Evolutionary conservation across 2,888 invertebrate species (phyloP).

Genomic region (Crioceris asparagi): DNA sequence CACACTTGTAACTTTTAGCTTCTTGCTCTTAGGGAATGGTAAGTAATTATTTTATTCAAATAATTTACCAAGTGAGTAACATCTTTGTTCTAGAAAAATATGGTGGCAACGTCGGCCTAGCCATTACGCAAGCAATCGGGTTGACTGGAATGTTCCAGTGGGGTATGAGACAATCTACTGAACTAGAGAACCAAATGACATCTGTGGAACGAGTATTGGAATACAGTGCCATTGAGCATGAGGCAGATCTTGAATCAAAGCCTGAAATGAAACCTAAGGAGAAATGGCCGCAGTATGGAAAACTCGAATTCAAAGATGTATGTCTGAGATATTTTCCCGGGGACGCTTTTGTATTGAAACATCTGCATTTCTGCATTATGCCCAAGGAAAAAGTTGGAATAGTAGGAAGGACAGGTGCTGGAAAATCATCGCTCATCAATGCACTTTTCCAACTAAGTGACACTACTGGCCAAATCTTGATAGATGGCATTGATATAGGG

Average conservation of each 20-base stretch:
- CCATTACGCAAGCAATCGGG: slow-evolving; percentile 36
- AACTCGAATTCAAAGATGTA: slow-evolving; percentile 56
- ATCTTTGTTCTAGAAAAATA: slow-evolving; percentile 27
- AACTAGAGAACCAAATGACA: slow-evolving; percentile 67
- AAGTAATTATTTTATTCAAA: slow-evolving; percentile 19
- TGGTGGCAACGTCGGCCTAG: slow-evolving; percentile 37
- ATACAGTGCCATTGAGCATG: slow-evolving; percentile 32
- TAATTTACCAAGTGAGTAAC: background rate
- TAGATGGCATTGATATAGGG: slow-evolving; percentile 49
- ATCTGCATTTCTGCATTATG: slow-evolving; percentile 55
- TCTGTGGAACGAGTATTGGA: slow-evolving; percentile 74
- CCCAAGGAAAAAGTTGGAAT: slow-evolving; percentile 66
- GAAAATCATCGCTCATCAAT: slow-evolving; percentile 58
- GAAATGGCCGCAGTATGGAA: slow-evolving; percentile 63
- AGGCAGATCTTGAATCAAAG: slow-evolving; percentile 41
- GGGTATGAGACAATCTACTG: slow-evolving; percentile 58
- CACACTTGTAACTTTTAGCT: slow-evolving; percentile 72
- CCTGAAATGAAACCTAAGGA: slow-evolving; percentile 57
- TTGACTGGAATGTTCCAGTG: slow-evolving; percentile 61
- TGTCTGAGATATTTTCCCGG: slow-evolving; percentile 47
- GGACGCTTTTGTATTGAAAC: slow-evolving; percentile 67
- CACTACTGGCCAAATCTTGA: slow-evolving; percentile 44
- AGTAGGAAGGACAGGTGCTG: slow-evolving; percentile 76
- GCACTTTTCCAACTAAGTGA: slow-evolving; percentile 59
- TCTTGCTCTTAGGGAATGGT: slow-evolving; percentile 58